Base-by-base conservation (phyloP, 2,888 invertebrate genomes). In the Melangyna quadrimaculata region DNA sequence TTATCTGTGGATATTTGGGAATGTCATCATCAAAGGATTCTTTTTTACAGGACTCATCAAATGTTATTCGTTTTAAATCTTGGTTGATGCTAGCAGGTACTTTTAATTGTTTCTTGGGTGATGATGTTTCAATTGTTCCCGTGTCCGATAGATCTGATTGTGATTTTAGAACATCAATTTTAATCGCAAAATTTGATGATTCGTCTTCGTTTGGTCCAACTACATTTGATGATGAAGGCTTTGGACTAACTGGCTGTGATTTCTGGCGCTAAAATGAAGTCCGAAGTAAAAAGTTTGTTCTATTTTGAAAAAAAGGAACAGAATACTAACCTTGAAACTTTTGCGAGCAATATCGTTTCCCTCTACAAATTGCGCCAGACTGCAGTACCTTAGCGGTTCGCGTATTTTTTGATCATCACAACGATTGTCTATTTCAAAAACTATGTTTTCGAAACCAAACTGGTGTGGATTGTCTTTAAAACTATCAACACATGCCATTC, bases 311-410 rank as follows among this genome's bases (percentile, higher is more conserved):
- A 22, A 32, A 32, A 9, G 0, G 43, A 12, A 22, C 17, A 24
- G 19, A 69, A 35, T 45, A 88, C 89, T 87, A 89, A 92, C 92
- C 91, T 95, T 95, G 90, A 96, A 96, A 3, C 96, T 96, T 90
- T 95, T 94, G 59, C 96, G 93, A 0, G 95, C 96, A 82, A 97
- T 97, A 90, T 97, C 97, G 91, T 94, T 96, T 22, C 96, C 96
- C 92, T 96, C 96, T 80, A 95, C 96, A 89, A 96, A 96, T 88
- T 96, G 95, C 1, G 97, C 97, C 89, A 97, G 92, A 89, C 96
- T 96, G 90, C 96, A 96, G 89, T 95, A 96, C 87, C 95, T 95
- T 57, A 94, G 94, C 72, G 95, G 94, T 88, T 94, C 94, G 3
- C 89, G 87, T 27, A 91, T 91, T 87, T 92, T 93, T 78, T 91